Evolutionary conservation across 2,113 vertebrate genomes (phyloP).

Genomic region (Pedionomus torquatus): DNA sequence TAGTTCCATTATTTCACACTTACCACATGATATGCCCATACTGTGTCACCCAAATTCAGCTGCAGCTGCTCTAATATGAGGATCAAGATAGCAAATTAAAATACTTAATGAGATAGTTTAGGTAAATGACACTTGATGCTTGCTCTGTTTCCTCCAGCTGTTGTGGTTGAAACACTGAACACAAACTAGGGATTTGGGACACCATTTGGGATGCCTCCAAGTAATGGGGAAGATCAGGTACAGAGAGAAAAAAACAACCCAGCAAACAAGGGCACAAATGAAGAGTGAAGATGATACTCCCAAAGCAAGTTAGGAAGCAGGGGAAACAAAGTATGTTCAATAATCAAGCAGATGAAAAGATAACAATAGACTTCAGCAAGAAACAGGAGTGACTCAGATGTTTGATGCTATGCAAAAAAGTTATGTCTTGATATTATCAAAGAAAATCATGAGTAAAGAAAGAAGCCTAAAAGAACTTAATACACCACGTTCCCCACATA

Average conservation of each 20-base stretch:
- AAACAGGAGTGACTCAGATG: background rate
- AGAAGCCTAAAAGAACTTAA: background rate
- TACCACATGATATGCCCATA: background rate
- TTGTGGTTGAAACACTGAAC: background rate
- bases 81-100: slow-evolving; percentile 48
- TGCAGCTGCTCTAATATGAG: background rate
- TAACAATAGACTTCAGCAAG: background rate
- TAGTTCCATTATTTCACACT: slow-evolving; percentile 46
- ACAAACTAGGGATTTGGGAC: background rate
- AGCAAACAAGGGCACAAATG: rapidly evolving
- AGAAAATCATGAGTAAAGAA: background rate
- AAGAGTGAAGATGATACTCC: background rate
- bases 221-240: background rate
- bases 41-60: slow-evolving; percentile 5
- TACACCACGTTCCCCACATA: background rate
- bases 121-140: background rate
- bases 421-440: background rate
- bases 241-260: background rate
- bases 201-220: background rate
- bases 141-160: background rate
- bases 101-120: background rate
- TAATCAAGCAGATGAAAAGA: background rate
- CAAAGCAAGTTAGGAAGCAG: background rate
- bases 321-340: background rate
- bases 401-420: background rate